phyloP scores from a whole-genome alignment of 2,888 invertebrate species.

The Melitaea athalia region DNA sequence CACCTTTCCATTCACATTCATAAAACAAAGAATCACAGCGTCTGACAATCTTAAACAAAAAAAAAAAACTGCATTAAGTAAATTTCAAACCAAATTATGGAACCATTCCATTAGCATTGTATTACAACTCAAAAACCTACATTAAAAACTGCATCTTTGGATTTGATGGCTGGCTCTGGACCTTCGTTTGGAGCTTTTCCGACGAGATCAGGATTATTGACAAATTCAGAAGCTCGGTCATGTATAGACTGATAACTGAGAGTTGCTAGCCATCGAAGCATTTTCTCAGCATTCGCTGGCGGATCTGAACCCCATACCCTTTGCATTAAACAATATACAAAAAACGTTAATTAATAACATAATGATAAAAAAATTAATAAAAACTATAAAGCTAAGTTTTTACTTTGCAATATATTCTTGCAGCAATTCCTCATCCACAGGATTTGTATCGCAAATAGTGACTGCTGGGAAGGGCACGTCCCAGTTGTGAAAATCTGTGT shows the following conservation, averaged over 20 bases:
- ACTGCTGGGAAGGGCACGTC: constrained; percentile 89
- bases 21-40: constrained; percentile 84
- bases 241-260: constrained; percentile 68
- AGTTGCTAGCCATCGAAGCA: constrained; percentile 72
- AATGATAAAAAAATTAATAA: not conserved
- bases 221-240: constrained; percentile 55
- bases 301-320: constrained; percentile 59
- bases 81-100: no score
- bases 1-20: constrained; percentile 86
- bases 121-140: constrained; percentile 46
- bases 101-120: no score
- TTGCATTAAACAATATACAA: constrained; percentile 43
- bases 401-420: constrained; percentile 72
- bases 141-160: constrained; percentile 67
- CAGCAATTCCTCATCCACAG: constrained; percentile 77
- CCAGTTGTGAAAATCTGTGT: constrained; percentile 91
- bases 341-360: not conserved
- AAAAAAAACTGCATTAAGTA: no score
- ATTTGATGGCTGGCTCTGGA: constrained; percentile 50
- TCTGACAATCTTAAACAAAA: constrained; percentile 74
- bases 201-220: constrained; percentile 53
- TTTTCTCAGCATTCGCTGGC: constrained; percentile 60
- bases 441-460: constrained; percentile 83
- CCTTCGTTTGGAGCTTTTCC: constrained; percentile 46
- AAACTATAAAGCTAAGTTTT: constrained; percentile 21